Evolutionary conservation across 2,888 invertebrate genomes (phyloP).

Genomic region (Lycia hirtaria): DNA sequence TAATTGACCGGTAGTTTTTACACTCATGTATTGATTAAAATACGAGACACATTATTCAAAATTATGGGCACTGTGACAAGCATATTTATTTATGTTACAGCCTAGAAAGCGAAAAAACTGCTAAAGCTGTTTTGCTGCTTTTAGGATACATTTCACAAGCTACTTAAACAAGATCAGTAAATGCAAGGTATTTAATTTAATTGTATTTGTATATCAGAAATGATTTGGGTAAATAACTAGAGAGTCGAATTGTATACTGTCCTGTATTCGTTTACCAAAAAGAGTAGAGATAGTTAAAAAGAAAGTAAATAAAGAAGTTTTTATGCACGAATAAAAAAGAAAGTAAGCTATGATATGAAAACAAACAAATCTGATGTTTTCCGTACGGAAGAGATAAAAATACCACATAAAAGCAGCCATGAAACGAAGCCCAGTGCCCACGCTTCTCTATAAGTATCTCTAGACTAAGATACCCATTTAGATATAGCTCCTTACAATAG

Average conservation of each 20-base stretch:
- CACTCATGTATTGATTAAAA: constrained; percentile 14
- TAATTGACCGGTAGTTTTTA: constrained; percentile 42
- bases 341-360: constrained; percentile 21
- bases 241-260: too few relatives aligned
- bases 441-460: constrained; percentile 39
- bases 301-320: constrained; percentile 10
- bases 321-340: constrained; percentile 12
- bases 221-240: too few relatives aligned
- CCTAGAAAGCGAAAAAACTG: not conserved
- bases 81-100: not conserved
- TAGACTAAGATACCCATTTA: constrained; percentile 61
- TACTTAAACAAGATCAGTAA: not conserved
- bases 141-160: not conserved
- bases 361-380: constrained; percentile 26
- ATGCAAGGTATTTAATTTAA: not conserved
- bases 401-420: constrained; percentile 29
- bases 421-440: constrained; percentile 33
- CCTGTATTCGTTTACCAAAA: too few relatives aligned
- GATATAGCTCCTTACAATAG: constrained; percentile 65
- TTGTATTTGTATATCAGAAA: too few relatives aligned
- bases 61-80: not conserved
- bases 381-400: constrained; percentile 33
- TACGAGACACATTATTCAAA: constrained; percentile 14
- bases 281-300: constrained; percentile 5
- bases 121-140: not conserved